Evolutionary conservation across 2,113 vertebrate species (phyloP).

Genomic region (Cryptotis parvus): DNA sequence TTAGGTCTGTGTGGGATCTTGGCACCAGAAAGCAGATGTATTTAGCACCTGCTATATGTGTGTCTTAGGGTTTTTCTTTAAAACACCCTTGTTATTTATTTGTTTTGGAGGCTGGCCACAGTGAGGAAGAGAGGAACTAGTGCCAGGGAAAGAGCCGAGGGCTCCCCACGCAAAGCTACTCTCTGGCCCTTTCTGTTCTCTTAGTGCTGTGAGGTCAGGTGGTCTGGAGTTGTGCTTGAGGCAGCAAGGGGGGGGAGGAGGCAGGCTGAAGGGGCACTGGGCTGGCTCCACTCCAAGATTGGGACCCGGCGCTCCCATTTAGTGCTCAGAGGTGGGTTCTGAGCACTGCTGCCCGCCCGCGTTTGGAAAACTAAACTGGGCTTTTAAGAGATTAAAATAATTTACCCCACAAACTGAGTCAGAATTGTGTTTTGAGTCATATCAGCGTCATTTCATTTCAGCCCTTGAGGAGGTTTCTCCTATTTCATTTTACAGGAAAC

Average conservation of each 20-base stretch:
- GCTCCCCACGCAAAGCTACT: too few relatives aligned
- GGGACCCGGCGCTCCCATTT: not conserved
- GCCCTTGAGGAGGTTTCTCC: not conserved
- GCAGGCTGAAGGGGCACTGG: not conserved
- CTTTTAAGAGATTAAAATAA: slow-evolving; percentile 42
- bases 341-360: not conserved
- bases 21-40: not conserved
- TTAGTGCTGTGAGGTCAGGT: not conserved
- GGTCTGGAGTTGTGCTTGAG: slow-evolving; percentile 12
- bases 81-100: not conserved
- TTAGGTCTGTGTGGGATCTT: not conserved
- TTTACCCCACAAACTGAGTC: slow-evolving; percentile 7
- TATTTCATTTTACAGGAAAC: slow-evolving; percentile 11
- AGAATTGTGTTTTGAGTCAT: slow-evolving; percentile 25
- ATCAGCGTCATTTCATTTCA: not conserved
- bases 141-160: too few relatives aligned
- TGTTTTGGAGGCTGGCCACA: too few relatives aligned
- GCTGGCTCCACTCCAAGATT: not conserved
- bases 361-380: slow-evolving; percentile 21
- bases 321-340: not conserved
- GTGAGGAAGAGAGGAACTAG: too few relatives aligned
- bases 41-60: not conserved
- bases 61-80: not conserved
- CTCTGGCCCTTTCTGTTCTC: not conserved
- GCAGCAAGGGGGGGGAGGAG: not conserved